phyloP scores from a whole-genome alignment of 1,140 invertebrate genomes.

The Dufourea novaeangliae region DNA sequence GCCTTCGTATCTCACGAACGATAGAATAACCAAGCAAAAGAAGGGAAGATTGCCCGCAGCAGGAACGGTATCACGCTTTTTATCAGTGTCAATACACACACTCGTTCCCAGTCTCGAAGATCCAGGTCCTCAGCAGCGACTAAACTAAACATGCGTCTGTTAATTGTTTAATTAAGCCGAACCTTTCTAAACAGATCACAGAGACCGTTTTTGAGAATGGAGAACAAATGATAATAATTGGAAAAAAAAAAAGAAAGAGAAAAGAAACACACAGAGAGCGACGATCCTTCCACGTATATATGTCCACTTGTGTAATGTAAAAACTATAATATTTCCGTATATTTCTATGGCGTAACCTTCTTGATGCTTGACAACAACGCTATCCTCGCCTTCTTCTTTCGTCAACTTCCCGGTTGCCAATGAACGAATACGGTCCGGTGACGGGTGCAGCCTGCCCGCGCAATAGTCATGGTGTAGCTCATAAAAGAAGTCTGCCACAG shows the following conservation, averaged over 20 bases:
- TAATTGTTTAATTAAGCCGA: constrained; percentile 38
- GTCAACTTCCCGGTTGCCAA: constrained; percentile 75
- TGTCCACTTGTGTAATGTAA: constrained; percentile 59
- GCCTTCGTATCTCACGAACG: constrained; percentile 2
- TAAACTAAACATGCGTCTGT: constrained; percentile 52
- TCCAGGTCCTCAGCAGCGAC: constrained; percentile 59
- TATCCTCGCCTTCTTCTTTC: constrained; percentile 78
- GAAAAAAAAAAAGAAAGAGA: constrained; percentile 49
- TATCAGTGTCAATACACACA: constrained; percentile 78
- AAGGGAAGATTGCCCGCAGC: constrained; percentile 64
- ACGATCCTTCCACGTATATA: constrained; percentile 54
- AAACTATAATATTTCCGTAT: constrained; percentile 79
- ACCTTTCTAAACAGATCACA: constrained; percentile 23
- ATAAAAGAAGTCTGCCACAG: constrained; percentile 90
- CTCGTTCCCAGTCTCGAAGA: constrained; percentile 64
- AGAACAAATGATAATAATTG: constrained; percentile 1
- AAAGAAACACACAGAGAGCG: constrained; percentile 19
- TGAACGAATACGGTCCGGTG: constrained; percentile 73
- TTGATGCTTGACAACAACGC: constrained; percentile 81
- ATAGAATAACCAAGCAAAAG: neutral
- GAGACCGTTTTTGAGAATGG: constrained; percentile 17
- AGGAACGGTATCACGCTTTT: constrained; percentile 78
- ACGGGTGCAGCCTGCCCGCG: constrained; percentile 83
- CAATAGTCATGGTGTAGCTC: constrained; percentile 92
- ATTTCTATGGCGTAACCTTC: constrained; percentile 81